These are phyloP conservation scores for Clarias magur DNA, from an alignment of 2,113 vertebrate species.

Conservation along the genomic window DNA sequence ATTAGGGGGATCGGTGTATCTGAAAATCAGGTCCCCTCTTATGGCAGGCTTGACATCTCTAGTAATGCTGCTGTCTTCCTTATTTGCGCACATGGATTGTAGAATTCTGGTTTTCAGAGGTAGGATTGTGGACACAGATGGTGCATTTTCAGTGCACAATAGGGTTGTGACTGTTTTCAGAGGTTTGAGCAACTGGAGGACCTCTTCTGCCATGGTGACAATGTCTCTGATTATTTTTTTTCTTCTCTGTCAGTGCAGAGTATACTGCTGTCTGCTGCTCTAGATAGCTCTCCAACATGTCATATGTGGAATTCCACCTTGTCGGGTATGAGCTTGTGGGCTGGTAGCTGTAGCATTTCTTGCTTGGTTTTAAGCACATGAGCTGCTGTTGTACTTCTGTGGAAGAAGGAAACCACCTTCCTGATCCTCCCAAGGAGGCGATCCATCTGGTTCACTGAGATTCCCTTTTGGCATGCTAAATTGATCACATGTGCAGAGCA, in stretches of 20 bases:
- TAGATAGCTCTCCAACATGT: background rate
- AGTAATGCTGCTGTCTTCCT: background rate
- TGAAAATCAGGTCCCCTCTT: background rate
- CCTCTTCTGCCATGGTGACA: slow-evolving; percentile 35
- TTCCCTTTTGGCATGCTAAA: background rate
- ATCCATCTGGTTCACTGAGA: background rate
- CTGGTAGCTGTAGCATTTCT: slow-evolving; percentile 39
- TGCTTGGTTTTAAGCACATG: slow-evolving; percentile 49
- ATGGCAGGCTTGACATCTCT: background rate
- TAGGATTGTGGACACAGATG: slow-evolving; percentile 9
- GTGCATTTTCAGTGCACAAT: background rate
- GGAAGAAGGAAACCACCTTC: slow-evolving; percentile 56
- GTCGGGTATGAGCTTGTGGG: slow-evolving; percentile 32
- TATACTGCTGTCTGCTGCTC: too few relatives aligned
- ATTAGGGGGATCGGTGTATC: too few relatives aligned
- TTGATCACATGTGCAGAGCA: too few relatives aligned
- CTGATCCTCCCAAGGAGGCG: slow-evolving; percentile 8
- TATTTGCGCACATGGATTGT: slow-evolving; percentile 24
- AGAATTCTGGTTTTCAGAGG: background rate
- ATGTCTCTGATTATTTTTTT: background rate
- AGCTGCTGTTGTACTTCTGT: slow-evolving; percentile 78
- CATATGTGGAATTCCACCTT: background rate
- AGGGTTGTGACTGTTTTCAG: too few relatives aligned
- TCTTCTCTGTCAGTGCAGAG: too few relatives aligned
- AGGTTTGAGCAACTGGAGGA: too few relatives aligned